Percentiles rank a stretch among this genome's conserved stretches.
These are phyloP conservation scores for Cybosia mesomella DNA, from an alignment of 2,888 invertebrate species.

Conservation along the genomic window DNA sequence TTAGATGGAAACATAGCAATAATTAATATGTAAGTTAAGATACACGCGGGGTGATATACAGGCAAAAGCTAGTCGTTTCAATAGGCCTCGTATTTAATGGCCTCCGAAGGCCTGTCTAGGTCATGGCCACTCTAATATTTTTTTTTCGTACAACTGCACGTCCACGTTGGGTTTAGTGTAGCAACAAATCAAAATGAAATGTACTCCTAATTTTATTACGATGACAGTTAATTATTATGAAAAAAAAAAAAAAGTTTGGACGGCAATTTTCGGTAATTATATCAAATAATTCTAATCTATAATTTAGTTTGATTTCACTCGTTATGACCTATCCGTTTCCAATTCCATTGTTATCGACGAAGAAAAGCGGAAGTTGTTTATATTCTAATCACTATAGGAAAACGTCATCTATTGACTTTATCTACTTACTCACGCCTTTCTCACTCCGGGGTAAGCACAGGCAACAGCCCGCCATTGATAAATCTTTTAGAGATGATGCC, in stretches of 20 bases:
- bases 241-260: slow-evolving; percentile 52
- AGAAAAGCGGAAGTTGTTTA: no score
- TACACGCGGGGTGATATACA: slow-evolving; percentile 27
- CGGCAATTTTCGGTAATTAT: slow-evolving; percentile 60
- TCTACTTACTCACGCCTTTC: no score
- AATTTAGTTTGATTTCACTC: slow-evolving; percentile 40
- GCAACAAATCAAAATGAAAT: slow-evolving; percentile 46
- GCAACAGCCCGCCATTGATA: no score
- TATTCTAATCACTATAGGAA: no score
- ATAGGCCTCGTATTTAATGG: slow-evolving; percentile 22
- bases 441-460: no score
- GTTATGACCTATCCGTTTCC: not conserved
- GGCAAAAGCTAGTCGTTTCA: slow-evolving; percentile 35
- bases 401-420: no score
- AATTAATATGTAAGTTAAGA: slow-evolving; percentile 44
- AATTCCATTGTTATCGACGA: not conserved
- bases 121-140: slow-evolving; percentile 30
- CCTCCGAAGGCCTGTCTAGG: slow-evolving; percentile 22
- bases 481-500: no score
- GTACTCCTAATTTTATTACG: slow-evolving; percentile 51
- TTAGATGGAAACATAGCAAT: slow-evolving; percentile 42
- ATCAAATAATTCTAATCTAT: slow-evolving; percentile 55
- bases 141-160: slow-evolving; percentile 43
- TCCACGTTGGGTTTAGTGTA: slow-evolving; percentile 47
- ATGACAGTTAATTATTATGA: slow-evolving; percentile 48